Base-by-base conservation (phyloP, 2,888 invertebrate species). In the Cheilosia pagana region DNA sequence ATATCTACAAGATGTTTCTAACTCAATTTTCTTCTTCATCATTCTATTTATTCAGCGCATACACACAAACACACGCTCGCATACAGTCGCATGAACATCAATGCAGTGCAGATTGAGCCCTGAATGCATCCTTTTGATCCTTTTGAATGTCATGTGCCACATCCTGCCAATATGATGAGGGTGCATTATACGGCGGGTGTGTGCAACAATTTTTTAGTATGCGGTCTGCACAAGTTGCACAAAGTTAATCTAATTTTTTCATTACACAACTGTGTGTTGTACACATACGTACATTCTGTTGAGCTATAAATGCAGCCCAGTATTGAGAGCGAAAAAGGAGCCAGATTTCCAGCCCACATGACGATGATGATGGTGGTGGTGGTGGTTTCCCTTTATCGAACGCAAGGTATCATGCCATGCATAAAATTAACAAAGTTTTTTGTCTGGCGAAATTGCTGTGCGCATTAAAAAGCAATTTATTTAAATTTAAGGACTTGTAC, bases 51-150 rank as follows among this genome's bases (percentile, higher is more conserved):
- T 59, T 48, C 57, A 59, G 39, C 12, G 41, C 35, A 62, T 23
- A 62, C 21, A 48, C 16, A 7, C 35, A 48, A 7, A 4, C n/a
- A 16, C 16, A 31, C 23, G 6, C 48, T 14, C 19, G 4, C 21
- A 23, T 16, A 43, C 23, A 14, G 7, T 16, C 14, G 1, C 23
- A 25, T 19, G 31, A 57, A 23, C 23, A 53, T 63, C 53, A 50
- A 35, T 57, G 48, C 41, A 57, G 35, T 43, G n/a, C 28, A 55
- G 43, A 76, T 45, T 68, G 41, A 68, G 41, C 41, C 52, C 50
- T 68, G 60, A 62, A 62, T 75, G 57, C 81, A 76, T 81, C 68
- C 75, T 81, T 81, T 63, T 70, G 75, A 81, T 57, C 63, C 68
- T 63, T 81, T 55, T 81, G 25, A 67, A 60, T 77, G 65, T 67